Evolutionary conservation across 2,797 vertebrate genomes (phyloP).

Genomic region (Notolabrus celidotus): DNA sequence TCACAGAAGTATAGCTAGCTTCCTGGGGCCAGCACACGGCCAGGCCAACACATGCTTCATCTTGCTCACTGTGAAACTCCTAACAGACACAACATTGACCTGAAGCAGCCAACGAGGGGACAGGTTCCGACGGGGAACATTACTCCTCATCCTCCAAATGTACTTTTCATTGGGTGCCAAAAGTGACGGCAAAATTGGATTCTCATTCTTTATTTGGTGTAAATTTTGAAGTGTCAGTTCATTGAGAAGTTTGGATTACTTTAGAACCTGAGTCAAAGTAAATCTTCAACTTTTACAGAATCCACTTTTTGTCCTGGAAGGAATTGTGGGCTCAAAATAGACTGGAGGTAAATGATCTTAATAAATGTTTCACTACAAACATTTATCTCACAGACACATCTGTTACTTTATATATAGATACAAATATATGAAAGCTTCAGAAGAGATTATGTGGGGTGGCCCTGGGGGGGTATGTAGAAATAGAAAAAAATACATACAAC

Average conservation of each 20-base stretch:
- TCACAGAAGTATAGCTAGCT: slow-evolving; percentile 73
- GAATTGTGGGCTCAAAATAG: slow-evolving; percentile 6
- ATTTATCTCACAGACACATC: too few relatives aligned
- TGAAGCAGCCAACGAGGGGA: slow-evolving; percentile 69
- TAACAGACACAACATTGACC: slow-evolving; percentile 69
- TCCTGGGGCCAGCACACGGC: slow-evolving; percentile 61
- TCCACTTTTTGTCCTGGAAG: slow-evolving; percentile 9
- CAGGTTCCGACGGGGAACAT: slow-evolving; percentile 67
- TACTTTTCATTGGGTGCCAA: slow-evolving; percentile 74
- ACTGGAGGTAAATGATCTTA: slow-evolving; percentile 6
- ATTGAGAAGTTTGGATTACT: slow-evolving; percentile 50
- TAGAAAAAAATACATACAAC: too few relatives aligned
- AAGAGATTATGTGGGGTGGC: too few relatives aligned
- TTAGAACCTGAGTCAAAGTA: slow-evolving; percentile 24
- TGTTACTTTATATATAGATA: too few relatives aligned
- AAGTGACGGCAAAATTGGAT: slow-evolving; percentile 73
- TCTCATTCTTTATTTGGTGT: slow-evolving; percentile 51
- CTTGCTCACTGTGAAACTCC: slow-evolving; percentile 76
- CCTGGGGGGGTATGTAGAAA: too few relatives aligned
- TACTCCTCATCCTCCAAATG: slow-evolving; percentile 65
- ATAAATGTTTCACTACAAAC: slow-evolving; percentile 6
- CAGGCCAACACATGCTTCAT: slow-evolving; percentile 78
- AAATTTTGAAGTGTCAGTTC: slow-evolving; percentile 47
- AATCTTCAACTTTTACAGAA: slow-evolving; percentile 30
- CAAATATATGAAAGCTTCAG: too few relatives aligned